Evolutionary conservation across 2,888 invertebrate genomes (phyloP), one percentile per base, ranked within the genome.

Genomic region (Nemotelus nigrinus): DNA sequence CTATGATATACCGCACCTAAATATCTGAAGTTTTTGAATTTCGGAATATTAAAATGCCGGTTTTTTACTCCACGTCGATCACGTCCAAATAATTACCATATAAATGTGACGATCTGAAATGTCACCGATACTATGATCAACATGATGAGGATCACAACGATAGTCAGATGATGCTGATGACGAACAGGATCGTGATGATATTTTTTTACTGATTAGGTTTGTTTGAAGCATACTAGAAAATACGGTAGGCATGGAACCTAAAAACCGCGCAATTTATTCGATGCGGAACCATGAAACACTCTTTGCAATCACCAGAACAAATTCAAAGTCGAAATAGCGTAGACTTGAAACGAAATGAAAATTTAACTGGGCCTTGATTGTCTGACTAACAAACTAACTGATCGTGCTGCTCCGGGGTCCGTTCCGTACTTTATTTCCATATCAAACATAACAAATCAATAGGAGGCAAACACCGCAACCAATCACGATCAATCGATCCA

Each of bases 11-110:
- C 39, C 39, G 50, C 39, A 5, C 50, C 10, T 39, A 48, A 65
- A 10, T 53, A n/a, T 60, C 60, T 25, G 7, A 48, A 7, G 48
- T 48, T 68, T 53, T 53, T 10, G 65, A 10, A n/a, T 47, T 65
- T 65, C n/a, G 25, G 68, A 68, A 68, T 68, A 68, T 68, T 48
- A 68, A 68, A 50, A 68, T 65, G 65, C 45, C 65, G 65, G 65
- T 25, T 65, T 65, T 41, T 44, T 25, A 41, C 25, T 25, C 25
- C 25, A 43, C 44, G 60, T 53, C 58, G 78, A 78, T 78, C 76
- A 78, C 78, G 78, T 76, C 71, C 64, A 57, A 78, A 64, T 78
- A 76, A 78, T 78, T 78, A 78, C 63, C 78, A 78, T 78, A 78
- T 78, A 78, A 78, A 78, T 78, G 76, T 78, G 78, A 76, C 67